A percentile compares a stretch with the other conserved stretches of the same genome.
phyloP scores from a whole-genome alignment of 2,113 vertebrate species.

The Pluvianellus socialis region DNA sequence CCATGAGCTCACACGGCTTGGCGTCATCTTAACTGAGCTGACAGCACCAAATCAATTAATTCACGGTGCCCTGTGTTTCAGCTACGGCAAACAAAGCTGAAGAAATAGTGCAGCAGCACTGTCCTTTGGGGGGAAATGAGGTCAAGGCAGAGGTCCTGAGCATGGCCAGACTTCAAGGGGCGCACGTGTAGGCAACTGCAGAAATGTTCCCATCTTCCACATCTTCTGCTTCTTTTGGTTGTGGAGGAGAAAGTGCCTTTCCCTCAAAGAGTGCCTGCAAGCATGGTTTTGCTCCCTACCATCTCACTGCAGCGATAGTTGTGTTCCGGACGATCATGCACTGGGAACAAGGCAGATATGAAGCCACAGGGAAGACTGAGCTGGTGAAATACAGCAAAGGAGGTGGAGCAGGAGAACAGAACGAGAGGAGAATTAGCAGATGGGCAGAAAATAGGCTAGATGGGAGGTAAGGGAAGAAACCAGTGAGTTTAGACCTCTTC shows the following conservation, averaged over 20 bases:
- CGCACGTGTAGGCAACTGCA: neutral
- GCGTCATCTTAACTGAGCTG: neutral
- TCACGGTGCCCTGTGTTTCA: neutral
- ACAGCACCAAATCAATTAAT: neutral
- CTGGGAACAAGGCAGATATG: neutral
- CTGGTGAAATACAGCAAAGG: neutral
- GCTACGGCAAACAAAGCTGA: neutral
- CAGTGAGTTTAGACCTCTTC: neutral
- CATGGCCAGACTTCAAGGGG: neutral
- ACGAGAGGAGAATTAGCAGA: neutral
- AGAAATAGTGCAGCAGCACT: neutral
- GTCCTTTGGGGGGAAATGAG: neutral
- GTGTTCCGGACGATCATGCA: rapidly evolving
- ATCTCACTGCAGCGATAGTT: neutral
- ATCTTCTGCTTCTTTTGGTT: neutral
- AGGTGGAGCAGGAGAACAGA: neutral
- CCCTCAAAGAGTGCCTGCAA: neutral
- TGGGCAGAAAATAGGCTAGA: neutral
- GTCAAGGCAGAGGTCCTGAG: neutral
- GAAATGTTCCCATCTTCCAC: neutral
- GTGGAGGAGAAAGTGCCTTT: neutral
- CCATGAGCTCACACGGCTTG: neutral
- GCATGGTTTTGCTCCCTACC: neutral
- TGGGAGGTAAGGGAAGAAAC: neutral
- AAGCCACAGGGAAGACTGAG: neutral